Evolutionary conservation across 92 coral and sea anemone genomes (phyloP).

Genomic region (Plumapathes pennacea): DNA sequence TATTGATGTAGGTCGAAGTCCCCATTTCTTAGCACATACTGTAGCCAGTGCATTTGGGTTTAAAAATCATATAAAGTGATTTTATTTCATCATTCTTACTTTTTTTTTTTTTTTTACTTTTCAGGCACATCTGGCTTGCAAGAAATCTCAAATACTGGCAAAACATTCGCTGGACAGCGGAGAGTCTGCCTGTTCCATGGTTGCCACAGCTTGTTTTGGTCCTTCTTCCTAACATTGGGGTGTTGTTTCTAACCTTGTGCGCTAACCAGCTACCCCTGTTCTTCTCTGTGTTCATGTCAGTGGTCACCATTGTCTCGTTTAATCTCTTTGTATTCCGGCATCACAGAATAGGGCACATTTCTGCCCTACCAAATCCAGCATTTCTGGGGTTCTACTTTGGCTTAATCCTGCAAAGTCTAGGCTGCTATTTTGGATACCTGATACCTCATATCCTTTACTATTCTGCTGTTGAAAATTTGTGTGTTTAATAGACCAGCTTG

Average conservation of each 20-base stretch:
- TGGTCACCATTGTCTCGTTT: constrained; percentile 21
- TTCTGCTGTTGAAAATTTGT: background rate
- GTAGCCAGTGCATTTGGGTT: background rate
- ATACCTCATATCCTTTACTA: constrained; percentile 88
- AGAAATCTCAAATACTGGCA: constrained; percentile 74
- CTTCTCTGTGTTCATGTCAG: constrained; percentile 29
- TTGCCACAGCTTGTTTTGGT: constrained; percentile 74
- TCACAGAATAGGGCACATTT: constrained; percentile 78
- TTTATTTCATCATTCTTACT: background rate
- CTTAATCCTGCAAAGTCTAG: constrained; percentile 65
- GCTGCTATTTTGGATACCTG: constrained; percentile 59
- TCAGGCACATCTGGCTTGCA: constrained; percentile 69
- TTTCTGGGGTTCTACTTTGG: constrained; percentile 89
- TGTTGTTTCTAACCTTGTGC: constrained; percentile 37
- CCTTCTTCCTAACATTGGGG: constrained; percentile 45
- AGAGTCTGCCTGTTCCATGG: constrained; percentile 65
- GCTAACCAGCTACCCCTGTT: constrained; percentile 37
- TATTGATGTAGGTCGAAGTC: no score
- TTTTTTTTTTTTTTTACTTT: background rate
- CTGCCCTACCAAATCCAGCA: constrained; percentile 79
- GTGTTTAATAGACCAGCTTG: background rate
- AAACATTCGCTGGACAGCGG: constrained; percentile 58
- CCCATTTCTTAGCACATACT: no score
- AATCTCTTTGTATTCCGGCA: constrained; percentile 60
- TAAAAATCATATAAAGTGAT: background rate